Base-by-base conservation (phyloP, 2,113 vertebrate species). In the Scalopus aquaticus region DNA sequence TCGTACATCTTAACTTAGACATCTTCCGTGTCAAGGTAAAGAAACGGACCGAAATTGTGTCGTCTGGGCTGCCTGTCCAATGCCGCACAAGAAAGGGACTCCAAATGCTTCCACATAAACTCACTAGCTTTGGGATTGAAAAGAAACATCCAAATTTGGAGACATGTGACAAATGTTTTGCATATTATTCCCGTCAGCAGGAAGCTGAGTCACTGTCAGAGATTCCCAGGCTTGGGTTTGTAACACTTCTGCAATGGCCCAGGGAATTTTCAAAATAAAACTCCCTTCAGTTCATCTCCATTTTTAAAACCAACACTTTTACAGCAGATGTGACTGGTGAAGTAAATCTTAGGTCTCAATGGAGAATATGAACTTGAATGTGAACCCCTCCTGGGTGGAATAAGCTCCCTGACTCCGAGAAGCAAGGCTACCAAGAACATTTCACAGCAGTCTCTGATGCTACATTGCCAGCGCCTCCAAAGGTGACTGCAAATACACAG, bases 1-100 rank as follows among this genome's bases (percentile, higher is more conserved):
- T 94, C 90, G 91, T 91, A 83, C 20, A 95, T 96, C 79, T 96
- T 96, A 94, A 95, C 60, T 62, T 88, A 90, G 83, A 96, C 37
- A 90, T 90, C 73, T 87, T 78, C 78, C 35, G 19, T 84, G 60
- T 95, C 83, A 93, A 87, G 72, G 90, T 88, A 96, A 89, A 49
- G 22, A 93, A 89, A n/a, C 86, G 95, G 95, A 91, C 37, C 32
- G 84, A 84, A 73, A 84, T 81, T 90, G 28, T 78, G n/a, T 73
- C 78, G 37, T 85, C 88, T 93, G 32, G 46, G 16, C 13, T 62
- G 67, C 73, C 93, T 94, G 46, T 91, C 62, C 42, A 44, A 54
- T 28, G 56, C n/a, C 28, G 72, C 28, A 65, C 72, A 93, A 93
- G 72, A 87, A 87, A 96, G 95, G 67, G 67, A 70, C 94, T 39